Evolutionary conservation across 2,888 invertebrate genomes (phyloP).

Genomic region (Nyleta sp.): DNA sequence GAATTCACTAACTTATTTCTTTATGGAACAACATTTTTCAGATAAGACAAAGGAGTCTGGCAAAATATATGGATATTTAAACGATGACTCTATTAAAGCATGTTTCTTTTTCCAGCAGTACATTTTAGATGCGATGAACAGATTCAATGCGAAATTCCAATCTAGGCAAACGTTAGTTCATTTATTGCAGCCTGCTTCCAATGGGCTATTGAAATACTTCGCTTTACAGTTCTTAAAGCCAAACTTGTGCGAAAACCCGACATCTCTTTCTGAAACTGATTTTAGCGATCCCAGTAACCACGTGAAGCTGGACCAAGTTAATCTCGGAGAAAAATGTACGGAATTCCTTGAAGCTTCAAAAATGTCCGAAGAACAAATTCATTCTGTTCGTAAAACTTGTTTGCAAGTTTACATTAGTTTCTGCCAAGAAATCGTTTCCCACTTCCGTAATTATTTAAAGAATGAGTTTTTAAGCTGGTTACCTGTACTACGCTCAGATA

Average conservation of each 20-base stretch:
- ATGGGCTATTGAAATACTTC: neutral
- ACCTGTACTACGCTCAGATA: conserved; percentile 3
- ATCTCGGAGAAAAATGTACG: conserved; percentile 5
- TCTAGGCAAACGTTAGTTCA: conserved; percentile 13
- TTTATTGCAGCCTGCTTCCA: conserved; percentile 3
- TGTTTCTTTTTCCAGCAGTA: neutral
- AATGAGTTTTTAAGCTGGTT: conserved; percentile 10
- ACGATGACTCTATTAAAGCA: neutral
- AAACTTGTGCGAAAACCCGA: neutral
- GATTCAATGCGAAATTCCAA: conserved; percentile 32
- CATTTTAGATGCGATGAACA: neutral
- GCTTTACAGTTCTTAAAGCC: neutral
- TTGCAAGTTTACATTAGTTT: conserved; percentile 14
- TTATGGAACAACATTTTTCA: neutral
- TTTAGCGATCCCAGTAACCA: neutral
- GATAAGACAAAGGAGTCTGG: no score
- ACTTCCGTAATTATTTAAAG: no score
- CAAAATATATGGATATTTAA: no score
- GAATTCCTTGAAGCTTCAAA: neutral
- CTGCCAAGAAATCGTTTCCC: conserved; percentile 16
- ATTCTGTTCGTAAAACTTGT: conserved; percentile 23
- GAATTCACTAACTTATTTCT: neutral
- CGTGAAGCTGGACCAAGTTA: neutral
- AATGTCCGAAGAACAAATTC: neutral
- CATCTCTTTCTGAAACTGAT: neutral